A percentile compares a stretch with the other conserved stretches of the same genome.
phyloP scores from a whole-genome alignment of 1,140 invertebrate genomes.

The Orchesella cincta region DNA sequence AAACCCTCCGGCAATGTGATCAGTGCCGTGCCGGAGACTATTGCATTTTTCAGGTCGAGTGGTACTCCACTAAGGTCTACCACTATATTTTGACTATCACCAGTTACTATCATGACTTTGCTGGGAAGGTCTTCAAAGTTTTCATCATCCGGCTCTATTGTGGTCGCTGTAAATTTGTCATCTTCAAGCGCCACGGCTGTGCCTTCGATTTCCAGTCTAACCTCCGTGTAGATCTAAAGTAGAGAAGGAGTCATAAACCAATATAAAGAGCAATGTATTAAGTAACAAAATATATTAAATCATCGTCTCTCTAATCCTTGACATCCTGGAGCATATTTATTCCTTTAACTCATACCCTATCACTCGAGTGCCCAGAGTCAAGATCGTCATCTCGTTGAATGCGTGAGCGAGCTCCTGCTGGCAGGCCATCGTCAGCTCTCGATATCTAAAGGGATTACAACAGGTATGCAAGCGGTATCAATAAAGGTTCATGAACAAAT shows the following conservation, averaged over 20 bases:
- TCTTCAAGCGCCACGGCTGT: constrained; percentile 1
- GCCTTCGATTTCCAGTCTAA: constrained; percentile 42
- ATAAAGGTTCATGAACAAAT: not conserved
- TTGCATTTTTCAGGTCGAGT: constrained; percentile 45
- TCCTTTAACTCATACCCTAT: constrained; percentile 39
- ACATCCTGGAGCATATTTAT: not conserved
- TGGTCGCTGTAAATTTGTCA: not conserved
- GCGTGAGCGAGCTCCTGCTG: constrained; percentile 36
- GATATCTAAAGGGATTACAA: not conserved
- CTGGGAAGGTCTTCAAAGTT: constrained; percentile 24
- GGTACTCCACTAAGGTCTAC: constrained; percentile 50
- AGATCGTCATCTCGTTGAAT: constrained; percentile 35
- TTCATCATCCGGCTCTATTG: not conserved
- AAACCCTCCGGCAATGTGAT: constrained; percentile 43
- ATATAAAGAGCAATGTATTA: no score
- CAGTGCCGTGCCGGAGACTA: constrained; percentile 48
- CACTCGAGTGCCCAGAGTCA: constrained; percentile 50
- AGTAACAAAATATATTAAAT: constrained; percentile 3
- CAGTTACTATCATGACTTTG: constrained; percentile 50
- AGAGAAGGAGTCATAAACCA: no score
- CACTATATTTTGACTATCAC: constrained; percentile 51
- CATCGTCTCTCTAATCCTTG: not conserved
- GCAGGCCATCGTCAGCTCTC: constrained; percentile 28
- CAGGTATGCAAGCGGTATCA: no score
- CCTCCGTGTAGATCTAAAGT: constrained; percentile 43